phyloP scores from a whole-genome alignment of 2,797 vertebrate species.

The Chaetophractus vellerosus region DNA sequence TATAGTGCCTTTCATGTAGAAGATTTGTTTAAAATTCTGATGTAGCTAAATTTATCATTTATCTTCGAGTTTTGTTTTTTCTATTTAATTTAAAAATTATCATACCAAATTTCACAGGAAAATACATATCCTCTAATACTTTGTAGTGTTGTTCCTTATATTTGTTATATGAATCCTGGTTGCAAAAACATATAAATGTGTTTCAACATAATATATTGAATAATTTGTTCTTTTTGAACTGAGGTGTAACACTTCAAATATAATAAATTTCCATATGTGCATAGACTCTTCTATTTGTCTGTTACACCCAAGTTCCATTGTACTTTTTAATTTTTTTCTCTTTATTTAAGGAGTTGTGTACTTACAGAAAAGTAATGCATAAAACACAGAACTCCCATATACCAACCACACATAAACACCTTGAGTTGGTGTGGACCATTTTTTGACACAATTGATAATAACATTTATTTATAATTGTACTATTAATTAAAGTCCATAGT shows the following conservation, averaged over 20 bases:
- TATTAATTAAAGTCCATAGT: no score
- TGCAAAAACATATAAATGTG: background rate
- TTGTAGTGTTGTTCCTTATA: background rate
- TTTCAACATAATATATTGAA: background rate
- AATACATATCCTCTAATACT: background rate
- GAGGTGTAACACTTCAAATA: background rate
- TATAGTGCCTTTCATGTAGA: background rate
- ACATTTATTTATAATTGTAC: no score
- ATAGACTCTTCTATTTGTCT: background rate
- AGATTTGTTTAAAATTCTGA: conserved; percentile 1
- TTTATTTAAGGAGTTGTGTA: no score
- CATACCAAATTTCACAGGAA: background rate
- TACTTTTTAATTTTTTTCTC: background rate
- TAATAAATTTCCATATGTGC: background rate
- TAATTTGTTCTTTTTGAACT: background rate
- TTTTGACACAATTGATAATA: no score
- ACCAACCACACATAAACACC: no score
- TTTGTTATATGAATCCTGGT: background rate
- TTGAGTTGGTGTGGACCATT: no score
- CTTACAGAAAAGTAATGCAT: no score
- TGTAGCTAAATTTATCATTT: background rate
- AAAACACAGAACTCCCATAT: no score
- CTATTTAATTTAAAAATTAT: background rate
- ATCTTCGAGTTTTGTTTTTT: background rate
- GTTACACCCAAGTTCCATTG: background rate